Evolutionary conservation across 1,140 invertebrate genomes (phyloP).

Genomic region (Apis mellifera): DNA sequence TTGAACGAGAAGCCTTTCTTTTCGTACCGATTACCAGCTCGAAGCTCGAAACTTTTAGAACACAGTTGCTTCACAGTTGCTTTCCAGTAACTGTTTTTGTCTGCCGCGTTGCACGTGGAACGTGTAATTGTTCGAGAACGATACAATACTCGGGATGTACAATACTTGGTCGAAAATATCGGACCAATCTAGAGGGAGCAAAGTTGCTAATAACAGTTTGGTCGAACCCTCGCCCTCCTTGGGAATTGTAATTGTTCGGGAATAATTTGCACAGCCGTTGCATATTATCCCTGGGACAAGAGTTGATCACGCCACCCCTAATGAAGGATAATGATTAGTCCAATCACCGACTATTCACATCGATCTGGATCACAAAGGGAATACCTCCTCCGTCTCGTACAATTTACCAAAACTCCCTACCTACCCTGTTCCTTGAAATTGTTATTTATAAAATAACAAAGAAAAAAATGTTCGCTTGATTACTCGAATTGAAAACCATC

Average conservation of each 20-base stretch:
- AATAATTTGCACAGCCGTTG: slow-evolving; percentile 27
- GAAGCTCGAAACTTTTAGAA: background rate
- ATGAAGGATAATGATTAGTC: slow-evolving; percentile 42
- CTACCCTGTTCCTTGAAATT: background rate
- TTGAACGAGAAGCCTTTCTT: background rate
- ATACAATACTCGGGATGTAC: background rate
- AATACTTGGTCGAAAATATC: background rate
- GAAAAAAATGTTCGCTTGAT: background rate
- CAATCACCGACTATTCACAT: slow-evolving; percentile 42
- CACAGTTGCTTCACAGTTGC: background rate
- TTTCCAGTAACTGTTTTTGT: background rate
- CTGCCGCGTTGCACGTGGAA: background rate
- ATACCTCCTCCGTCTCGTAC: no score
- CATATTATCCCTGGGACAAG: background rate
- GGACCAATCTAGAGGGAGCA: background rate
- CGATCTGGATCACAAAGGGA: background rate
- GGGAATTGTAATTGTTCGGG: slow-evolving; percentile 36
- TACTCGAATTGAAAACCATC: no score
- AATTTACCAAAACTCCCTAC: background rate
- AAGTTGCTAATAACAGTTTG: slow-evolving; percentile 45
- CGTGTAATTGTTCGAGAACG: background rate
- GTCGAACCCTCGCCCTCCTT: background rate
- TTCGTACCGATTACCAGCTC: background rate
- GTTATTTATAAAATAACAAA: background rate
- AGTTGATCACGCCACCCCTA: slow-evolving; percentile 15